A percentile compares a stretch with the other conserved stretches of the same genome.
Conservation (phyloP, 2,888 invertebrate species). For the Sarcophaga rosellei region DNA sequence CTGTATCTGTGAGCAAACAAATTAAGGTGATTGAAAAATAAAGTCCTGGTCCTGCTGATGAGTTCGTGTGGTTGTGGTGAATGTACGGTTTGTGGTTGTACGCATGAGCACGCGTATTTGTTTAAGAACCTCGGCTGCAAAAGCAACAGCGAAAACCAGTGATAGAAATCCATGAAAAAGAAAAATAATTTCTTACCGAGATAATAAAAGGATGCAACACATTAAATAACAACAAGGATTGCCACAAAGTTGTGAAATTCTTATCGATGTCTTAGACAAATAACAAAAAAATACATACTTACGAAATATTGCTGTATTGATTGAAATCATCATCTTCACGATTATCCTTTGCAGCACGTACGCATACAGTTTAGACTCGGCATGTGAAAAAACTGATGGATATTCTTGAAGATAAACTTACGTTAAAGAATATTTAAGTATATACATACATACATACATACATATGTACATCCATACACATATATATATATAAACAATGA, state of each 20-base stretch:
- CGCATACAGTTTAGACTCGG: too few species aligned
- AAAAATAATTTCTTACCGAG: not conserved
- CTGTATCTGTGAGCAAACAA: slow-evolving; percentile 36
- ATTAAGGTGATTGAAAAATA: slow-evolving; percentile 13
- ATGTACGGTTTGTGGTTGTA: slow-evolving; percentile 19
- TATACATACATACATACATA: too few species aligned
- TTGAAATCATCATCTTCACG: too few species aligned
- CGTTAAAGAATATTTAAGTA: too few species aligned
- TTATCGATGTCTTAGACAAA: slow-evolving; percentile 32
- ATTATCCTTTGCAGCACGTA: too few species aligned
- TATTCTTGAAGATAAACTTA: too few species aligned
- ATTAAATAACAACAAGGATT: slow-evolving; percentile 37
- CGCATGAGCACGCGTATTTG: slow-evolving; percentile 21
- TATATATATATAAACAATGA: too few species aligned
- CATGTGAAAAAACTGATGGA: too few species aligned
- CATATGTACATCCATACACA: too few species aligned
- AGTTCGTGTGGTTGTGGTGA: slow-evolving; percentile 21
- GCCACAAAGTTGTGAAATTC: slow-evolving; percentile 54
- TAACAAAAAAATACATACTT: not conserved
- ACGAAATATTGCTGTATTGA: too few species aligned
- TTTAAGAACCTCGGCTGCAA: slow-evolving; percentile 28
- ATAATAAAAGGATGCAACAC: slow-evolving; percentile 44
- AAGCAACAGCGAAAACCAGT: not conserved
- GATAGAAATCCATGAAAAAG: slow-evolving; percentile 16
- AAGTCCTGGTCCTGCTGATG: too few species aligned